Evolutionary conservation across 2,113 vertebrate genomes (phyloP), one percentile per base, ranked within the genome.

Genomic region (Pelobates fuscus): DNA sequence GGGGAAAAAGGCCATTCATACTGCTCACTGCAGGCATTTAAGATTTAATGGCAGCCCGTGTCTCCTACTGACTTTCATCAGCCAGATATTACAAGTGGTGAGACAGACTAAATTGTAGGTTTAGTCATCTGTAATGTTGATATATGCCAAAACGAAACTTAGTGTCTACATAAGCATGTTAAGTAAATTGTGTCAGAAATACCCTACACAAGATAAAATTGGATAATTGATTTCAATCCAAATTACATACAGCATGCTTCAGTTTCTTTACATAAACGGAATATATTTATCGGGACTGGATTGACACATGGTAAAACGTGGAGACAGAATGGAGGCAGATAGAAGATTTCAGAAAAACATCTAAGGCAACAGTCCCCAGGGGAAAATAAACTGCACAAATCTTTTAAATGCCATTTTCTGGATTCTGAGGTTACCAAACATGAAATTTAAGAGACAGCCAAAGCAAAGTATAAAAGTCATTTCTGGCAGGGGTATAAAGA

Each of bases 81-180:
- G 80, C 74, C 86, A 81, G 73, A 86, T 82, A 88, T 88, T 89
- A 89, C 84, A 85, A 72, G 82, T 78, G 78, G 27, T 59, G 86
- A 88, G 83, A 83, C 76, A 86, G 82, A 86, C 82, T 89, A 88
- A 90, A 91, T 84, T 91, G 84, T 84, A 88, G 88, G 88, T 85
- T 93, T 86, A 88, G 80, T 89, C 82, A 77, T 83, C 85, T 89
- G 84, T 89, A 85, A 90, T 84, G 85, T 80, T 82, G 81, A 91
- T 89, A 86, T 84, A 82, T 89, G 88, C 87, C 89, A 88, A 89
- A 90, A 88, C 70, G 88, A 82, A 89, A 82, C 83, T 84, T 65
- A 79, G 78, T 82, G 84, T 85, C 89, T 88, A 85, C 82, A 89
- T 86, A 44, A 85, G 81, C 84, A 85, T 83, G 85, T 74, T 81